Evolutionary conservation across 2,797 vertebrate species (phyloP), one percentile per base, ranked within the genome.

Genomic region (Tiaroga cobitis): DNA sequence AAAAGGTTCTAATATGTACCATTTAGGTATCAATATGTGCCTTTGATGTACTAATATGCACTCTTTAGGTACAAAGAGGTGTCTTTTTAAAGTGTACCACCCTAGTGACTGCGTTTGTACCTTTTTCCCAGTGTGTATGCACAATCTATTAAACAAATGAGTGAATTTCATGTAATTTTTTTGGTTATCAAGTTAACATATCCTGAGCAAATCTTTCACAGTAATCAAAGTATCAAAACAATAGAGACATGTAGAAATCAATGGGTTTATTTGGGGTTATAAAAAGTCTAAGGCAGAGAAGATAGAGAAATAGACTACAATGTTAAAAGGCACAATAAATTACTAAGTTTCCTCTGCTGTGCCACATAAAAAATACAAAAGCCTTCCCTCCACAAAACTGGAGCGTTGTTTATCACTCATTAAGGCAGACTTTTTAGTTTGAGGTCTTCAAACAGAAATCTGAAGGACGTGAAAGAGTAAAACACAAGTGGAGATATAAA

Each of bases 321-420:
- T 86, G 67, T 89, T 87, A 94, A 95, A 96, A 95, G 94, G 95
- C 95, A 95, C 95, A 92, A 93, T 93, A 93, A 95, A 94, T 94
- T 91, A 94, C 87, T 90, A 77, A 82, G 93, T 94, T 93, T 93
- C 90, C 89, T 92, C 92, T 82, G 92, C 91, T 93, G 93, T 94
- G 94, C 93, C 94, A 92, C 92, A 37, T 90, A 92, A 94, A 46
- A 94, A 93, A 93, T 93, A 92, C 92, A 93, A 93, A 87, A 65
- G 84, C 91, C 87, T 92, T 86, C 85, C 89, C 88, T 91, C 82
- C 87, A 91, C 88, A 92, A 92, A 88, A 90, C 90, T 92, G 90
- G 90, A 84, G 77, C 63, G 37, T 41, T 37, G 21, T 56, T 84
- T 59, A 81, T 24, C 26, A 63, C 56, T 70, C 41, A 13, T 87